Percentiles rank a stretch among this genome's conserved stretches.
Conservation (phyloP, 2,888 invertebrate species). For the Orgyia antiqua region DNA sequence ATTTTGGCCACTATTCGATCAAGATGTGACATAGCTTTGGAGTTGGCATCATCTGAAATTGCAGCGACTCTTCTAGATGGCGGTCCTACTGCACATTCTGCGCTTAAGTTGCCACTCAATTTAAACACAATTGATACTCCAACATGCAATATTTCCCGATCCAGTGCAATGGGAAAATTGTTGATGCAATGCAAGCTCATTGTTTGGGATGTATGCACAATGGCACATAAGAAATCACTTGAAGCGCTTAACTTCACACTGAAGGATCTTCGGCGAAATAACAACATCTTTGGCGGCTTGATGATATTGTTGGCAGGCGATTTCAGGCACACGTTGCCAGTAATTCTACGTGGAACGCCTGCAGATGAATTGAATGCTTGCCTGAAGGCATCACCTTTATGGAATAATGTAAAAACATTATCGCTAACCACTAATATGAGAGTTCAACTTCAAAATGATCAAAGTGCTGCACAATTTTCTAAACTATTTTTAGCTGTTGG, state of each 20-base stretch:
- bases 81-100: too few species aligned
- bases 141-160: constrained; percentile 1
- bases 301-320: constrained; percentile 4
- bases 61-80: too few species aligned
- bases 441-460: constrained; percentile 21
- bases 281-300: too few species aligned
- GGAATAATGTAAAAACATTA: constrained; percentile 18
- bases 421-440: constrained; percentile 12
- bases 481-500: constrained; percentile 14
- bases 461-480: constrained; percentile 21
- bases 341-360: constrained; percentile 18
- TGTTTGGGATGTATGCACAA: constrained; percentile 9
- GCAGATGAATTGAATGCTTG: constrained; percentile 25
- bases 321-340: constrained; percentile 9
- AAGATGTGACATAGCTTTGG: constrained; percentile 11
- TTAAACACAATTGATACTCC: constrained; percentile 10
- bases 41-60: not conserved
- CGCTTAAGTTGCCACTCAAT: constrained; percentile 14
- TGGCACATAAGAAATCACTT: constrained; percentile 1
- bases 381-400: constrained; percentile 23
- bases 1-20: constrained; percentile 10
- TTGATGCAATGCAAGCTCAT: constrained; percentile 15
- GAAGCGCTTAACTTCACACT: constrained; percentile 17
- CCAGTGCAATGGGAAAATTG: constrained; percentile 18
- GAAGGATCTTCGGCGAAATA: constrained; percentile 14